A percentile compares a stretch with the other conserved stretches of the same genome.
These are phyloP conservation scores for Atractosteus spatula DNA, from an alignment of 2,113 vertebrate species.

Conservation along the genomic window DNA sequence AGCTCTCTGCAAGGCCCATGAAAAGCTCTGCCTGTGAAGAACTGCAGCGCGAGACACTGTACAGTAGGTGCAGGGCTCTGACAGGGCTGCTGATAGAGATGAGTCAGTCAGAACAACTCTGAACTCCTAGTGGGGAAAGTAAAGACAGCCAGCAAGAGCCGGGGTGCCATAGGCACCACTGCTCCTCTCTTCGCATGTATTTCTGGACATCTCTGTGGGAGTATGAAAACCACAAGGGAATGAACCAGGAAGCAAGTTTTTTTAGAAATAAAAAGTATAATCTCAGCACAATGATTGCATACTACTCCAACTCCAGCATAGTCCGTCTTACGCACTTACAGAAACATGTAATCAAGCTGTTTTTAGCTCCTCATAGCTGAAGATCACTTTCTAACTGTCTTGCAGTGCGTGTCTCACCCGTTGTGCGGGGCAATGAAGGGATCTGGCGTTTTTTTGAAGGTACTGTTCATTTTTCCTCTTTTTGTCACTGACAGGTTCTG, in stretches of 20 bases:
- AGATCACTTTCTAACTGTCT: conserved; percentile 36
- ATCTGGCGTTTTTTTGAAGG: conserved; percentile 66
- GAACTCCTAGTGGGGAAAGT: too few relatives aligned
- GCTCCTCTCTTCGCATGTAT: conserved; percentile 39
- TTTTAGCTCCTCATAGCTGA: conserved; percentile 42
- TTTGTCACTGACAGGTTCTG: not conserved
- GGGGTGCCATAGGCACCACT: too few relatives aligned
- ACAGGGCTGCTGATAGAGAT: too few relatives aligned
- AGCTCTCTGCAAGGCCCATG: too few relatives aligned
- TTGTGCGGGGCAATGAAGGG: conserved; percentile 44
- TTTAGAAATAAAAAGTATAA: conserved; percentile 34
- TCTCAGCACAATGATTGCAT: conserved; percentile 39
- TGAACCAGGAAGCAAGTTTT: conserved; percentile 30
- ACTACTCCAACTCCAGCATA: conserved; percentile 34
- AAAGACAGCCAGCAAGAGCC: too few relatives aligned
- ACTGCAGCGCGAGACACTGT: too few relatives aligned
- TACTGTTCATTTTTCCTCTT: conserved; percentile 31
- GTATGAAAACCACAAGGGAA: conserved; percentile 35
- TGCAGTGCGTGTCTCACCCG: conserved; percentile 55
- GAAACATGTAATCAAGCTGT: conserved; percentile 49
- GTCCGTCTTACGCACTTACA: conserved; percentile 51
- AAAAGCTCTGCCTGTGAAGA: too few relatives aligned
- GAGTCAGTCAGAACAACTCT: too few relatives aligned
- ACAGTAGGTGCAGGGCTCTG: too few relatives aligned
- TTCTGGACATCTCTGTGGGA: conserved; percentile 50